phyloP scores from a whole-genome alignment of 2,113 vertebrate species.

The Lagopus muta region DNA sequence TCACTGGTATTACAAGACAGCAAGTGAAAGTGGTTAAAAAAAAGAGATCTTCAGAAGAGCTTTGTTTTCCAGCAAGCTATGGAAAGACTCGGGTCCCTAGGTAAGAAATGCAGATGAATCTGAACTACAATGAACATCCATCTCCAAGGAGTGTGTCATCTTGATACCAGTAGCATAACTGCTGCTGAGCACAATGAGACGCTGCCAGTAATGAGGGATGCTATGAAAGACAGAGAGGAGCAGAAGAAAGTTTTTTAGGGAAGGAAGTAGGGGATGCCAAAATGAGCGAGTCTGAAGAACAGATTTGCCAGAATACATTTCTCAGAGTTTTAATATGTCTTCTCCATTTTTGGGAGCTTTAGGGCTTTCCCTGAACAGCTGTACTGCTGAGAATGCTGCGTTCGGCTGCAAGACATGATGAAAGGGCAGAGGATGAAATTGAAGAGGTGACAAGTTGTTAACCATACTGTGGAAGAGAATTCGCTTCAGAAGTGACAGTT shows the following conservation, averaged over 20 bases:
- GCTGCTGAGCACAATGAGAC: neutral
- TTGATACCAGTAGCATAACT: neutral
- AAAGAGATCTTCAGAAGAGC: neutral
- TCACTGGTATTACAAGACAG: neutral
- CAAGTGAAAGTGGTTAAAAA: neutral
- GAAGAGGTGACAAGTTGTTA: neutral
- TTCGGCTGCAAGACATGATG: neutral
- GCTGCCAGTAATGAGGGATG: neutral
- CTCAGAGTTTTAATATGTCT: neutral
- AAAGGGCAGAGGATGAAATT: constrained; percentile 21
- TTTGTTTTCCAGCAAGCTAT: neutral
- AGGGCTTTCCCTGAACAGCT: neutral
- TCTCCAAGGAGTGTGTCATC: neutral
- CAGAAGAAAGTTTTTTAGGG: neutral
- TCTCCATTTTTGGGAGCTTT: neutral
- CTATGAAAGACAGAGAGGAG: neutral
- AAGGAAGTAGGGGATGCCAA: neutral
- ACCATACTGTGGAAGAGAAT: neutral
- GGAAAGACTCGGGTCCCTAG: neutral
- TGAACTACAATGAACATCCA: neutral
- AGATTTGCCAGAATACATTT: neutral
- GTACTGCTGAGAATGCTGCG: neutral
- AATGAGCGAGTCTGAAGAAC: neutral
- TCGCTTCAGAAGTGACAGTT: neutral
- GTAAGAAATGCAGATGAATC: neutral